A percentile compares a stretch with the other conserved stretches of the same genome.
These are phyloP conservation scores for Neotoma lepida DNA, from an alignment of 2,113 vertebrate species.

Conservation along the genomic window DNA sequence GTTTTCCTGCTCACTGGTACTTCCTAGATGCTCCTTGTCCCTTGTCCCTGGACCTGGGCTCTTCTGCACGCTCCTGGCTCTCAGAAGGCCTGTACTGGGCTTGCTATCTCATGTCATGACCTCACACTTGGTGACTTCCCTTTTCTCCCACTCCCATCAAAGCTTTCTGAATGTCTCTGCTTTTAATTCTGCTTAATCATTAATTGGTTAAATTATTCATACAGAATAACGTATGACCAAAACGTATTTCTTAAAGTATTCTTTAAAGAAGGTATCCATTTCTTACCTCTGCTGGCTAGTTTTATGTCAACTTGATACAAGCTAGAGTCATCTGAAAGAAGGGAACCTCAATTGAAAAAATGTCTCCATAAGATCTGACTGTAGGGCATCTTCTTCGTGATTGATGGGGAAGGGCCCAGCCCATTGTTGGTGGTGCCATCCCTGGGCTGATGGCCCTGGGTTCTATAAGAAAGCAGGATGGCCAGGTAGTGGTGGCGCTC, in stretches of 20 bases:
- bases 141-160: not conserved
- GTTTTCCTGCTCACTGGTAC: not conserved
- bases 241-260: constrained; percentile 30
- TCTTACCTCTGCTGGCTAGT: not conserved
- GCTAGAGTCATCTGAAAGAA: not conserved
- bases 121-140: not conserved
- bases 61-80: not conserved
- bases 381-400: not conserved
- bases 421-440: not conserved
- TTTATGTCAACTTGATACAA: not conserved
- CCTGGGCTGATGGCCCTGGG: not conserved
- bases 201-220: not conserved
- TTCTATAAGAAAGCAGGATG: not conserved
- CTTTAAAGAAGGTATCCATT: not conserved
- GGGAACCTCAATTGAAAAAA: not conserved
- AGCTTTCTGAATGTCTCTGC: not conserved
- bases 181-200: constrained; percentile 20
- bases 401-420: not conserved
- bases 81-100: not conserved
- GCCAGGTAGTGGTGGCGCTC: too few species aligned
- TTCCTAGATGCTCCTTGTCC: not conserved
- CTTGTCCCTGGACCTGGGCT: not conserved
- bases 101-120: not conserved
- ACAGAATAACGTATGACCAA: not conserved
- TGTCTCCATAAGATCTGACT: not conserved